Evolutionary conservation across 1,140 invertebrate species (phyloP), one percentile per base, ranked within the genome.

Genomic region (Macrotrachela quadricornifera): DNA sequence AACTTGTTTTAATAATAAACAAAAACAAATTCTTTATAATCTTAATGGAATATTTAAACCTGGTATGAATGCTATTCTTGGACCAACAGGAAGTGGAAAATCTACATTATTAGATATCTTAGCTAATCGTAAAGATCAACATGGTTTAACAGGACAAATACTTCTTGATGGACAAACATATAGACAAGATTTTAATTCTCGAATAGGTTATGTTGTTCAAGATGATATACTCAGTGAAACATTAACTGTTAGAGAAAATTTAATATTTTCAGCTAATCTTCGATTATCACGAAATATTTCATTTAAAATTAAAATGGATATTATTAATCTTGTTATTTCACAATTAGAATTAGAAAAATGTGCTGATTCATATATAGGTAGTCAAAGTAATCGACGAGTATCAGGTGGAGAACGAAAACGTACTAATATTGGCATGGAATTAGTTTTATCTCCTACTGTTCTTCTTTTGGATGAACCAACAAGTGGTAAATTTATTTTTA

Each of bases 391-490:
- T 17, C 59, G 68, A 12, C 67, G 68, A 42, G 59, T 70, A 17
- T 70, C 68, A 10, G 67, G 68, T 18, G 68, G 67, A n/a, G 68
- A 70, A 56, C 57, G 66, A 41, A 70, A 70, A 51, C 55, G 68
- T 37, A 63, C 62, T 11, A 67, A 66, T 56, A 69, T 70, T 52
- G 68, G 66, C 13, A 69, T 69, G 66, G 68, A 70, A 57, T 57
- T 70, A 59, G 65, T 70, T 53, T 68, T 63, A 47, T 62, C 61
- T 12, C 67, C 68, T 21, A 59, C 59, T n/a, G 62, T 70, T 10
- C 58, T 70, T 15, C 69, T 69, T 54, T 61, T 70, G 14, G 68
- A 71, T 59, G 67, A 71, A 55, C 68, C 68, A 16, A 70, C 68
- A n/a, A 67, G 67, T 47, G 68, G 21, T 30, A 30, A n/a, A n/a